phyloP scores from a whole-genome alignment of 2,888 invertebrate genomes.

The Pogonocherus hispidulus region DNA sequence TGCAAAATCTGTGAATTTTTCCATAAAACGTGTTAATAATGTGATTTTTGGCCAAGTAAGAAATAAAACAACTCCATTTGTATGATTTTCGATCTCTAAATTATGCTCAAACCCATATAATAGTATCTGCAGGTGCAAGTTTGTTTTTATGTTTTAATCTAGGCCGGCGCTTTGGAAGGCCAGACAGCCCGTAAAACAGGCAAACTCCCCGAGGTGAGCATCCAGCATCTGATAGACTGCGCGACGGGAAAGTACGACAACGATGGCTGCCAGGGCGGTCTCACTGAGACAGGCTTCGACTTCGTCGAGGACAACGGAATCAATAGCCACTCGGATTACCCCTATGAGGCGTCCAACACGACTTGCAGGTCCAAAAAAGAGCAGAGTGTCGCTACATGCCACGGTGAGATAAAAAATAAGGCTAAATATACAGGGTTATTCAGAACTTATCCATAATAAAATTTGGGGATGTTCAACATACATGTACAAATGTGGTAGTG shows the following conservation, averaged over 20 bases:
- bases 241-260: slow-evolving; percentile 8
- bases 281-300: slow-evolving; percentile 11
- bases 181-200: slow-evolving; percentile 64
- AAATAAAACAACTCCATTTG: too few relatives aligned
- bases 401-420: background rate
- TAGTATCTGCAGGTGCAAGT: slow-evolving; percentile 62
- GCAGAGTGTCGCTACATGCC: background rate
- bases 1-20: too few relatives aligned
- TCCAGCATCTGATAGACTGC: slow-evolving; percentile 17
- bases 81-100: too few relatives aligned
- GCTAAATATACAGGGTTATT: too few relatives aligned
- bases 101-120: too few relatives aligned
- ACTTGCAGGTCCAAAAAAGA: background rate
- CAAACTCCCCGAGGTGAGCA: slow-evolving; percentile 6
- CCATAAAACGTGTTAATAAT: too few relatives aligned
- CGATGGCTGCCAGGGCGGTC: slow-evolving; percentile 12
- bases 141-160: background rate
- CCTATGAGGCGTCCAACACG: background rate
- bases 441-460: too few relatives aligned
- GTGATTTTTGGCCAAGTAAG: too few relatives aligned
- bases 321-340: background rate
- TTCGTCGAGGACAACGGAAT: slow-evolving; percentile 18
- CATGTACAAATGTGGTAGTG: too few relatives aligned
- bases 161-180: slow-evolving; percentile 83
- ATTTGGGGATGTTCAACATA: too few relatives aligned